A percentile compares a stretch with the other conserved stretches of the same genome.
These are phyloP conservation scores for Mustelus asterias DNA, from an alignment of 2,113 vertebrate species.

Conservation along the genomic window DNA sequence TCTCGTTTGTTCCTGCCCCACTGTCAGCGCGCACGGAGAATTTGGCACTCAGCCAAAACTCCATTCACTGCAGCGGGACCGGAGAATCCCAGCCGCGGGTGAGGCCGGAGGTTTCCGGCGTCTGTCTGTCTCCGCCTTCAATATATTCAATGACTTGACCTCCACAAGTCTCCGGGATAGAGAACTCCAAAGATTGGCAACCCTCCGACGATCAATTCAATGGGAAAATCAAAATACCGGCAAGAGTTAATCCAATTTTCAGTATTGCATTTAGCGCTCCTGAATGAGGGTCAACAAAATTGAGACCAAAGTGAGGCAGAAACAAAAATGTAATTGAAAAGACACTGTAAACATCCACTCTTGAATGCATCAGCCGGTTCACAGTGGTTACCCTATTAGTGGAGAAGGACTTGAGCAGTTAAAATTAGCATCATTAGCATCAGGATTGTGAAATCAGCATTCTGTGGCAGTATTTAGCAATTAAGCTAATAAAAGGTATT, in stretches of 20 bases:
- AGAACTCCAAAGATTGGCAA: no score
- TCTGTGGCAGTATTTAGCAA: not conserved
- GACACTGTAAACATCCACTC: not conserved
- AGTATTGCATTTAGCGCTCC: not conserved
- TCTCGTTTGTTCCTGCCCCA: no score
- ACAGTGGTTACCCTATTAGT: not conserved
- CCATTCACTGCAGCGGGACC: no score
- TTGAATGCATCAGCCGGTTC: not conserved
- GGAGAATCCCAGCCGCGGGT: no score
- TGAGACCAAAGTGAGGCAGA: not conserved
- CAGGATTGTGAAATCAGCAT: not conserved
- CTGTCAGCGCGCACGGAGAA: no score
- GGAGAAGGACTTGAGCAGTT: not conserved
- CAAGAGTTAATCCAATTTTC: not conserved
- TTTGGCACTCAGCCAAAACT: no score
- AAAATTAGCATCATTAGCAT: not conserved
- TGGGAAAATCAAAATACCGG: not conserved
- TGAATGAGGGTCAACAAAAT: not conserved
- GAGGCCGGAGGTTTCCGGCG: no score
- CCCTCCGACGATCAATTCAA: no score
- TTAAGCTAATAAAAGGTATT: constrained; percentile 9
- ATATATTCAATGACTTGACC: no score
- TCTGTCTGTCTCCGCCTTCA: no score
- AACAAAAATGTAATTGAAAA: not conserved
- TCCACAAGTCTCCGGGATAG: no score